Conservation (phyloP, 2,888 invertebrate genomes). For the Chirona hameri region DNA sequence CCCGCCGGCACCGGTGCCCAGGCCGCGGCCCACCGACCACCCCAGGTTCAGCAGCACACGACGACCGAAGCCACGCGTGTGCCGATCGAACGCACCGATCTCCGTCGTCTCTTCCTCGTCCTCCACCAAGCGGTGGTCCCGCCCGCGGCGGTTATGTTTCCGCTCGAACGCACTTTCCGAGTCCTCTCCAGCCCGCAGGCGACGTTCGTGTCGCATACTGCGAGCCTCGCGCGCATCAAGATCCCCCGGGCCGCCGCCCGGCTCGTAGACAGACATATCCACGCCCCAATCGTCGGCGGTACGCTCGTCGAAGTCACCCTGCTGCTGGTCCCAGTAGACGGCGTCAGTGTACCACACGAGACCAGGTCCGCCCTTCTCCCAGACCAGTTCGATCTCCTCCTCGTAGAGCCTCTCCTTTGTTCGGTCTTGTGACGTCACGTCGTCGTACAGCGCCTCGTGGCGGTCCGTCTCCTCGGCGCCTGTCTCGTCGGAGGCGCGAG, state of each 20-base stretch:
- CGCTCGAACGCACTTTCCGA: constrained; percentile 35
- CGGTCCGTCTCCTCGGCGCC: constrained; percentile 56
- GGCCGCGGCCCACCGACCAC: constrained; percentile 53
- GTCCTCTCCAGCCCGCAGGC: constrained; percentile 34
- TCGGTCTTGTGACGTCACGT: constrained; percentile 50
- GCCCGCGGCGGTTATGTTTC: constrained; percentile 9
- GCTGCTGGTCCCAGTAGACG: constrained; percentile 52
- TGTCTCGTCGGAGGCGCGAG: constrained; percentile 45
- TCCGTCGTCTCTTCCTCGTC: constrained; percentile 12
- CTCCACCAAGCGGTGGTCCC: background rate
- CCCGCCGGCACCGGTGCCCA: constrained; percentile 45
- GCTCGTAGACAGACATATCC: constrained; percentile 54
- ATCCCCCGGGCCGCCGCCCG: constrained; percentile 43
- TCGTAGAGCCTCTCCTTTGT: constrained; percentile 52
- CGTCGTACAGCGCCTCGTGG: constrained; percentile 52
- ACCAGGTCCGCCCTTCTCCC: constrained; percentile 59
- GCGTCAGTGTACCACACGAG: constrained; percentile 58
- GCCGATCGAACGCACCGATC: constrained; percentile 50
- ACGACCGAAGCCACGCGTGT: constrained; percentile 51
- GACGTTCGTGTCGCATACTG: constrained; percentile 47
- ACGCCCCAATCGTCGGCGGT: constrained; percentile 58
- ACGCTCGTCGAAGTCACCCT: constrained; percentile 54
- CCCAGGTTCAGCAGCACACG: constrained; percentile 51
- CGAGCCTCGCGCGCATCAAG: constrained; percentile 51
- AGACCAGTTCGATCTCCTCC: constrained; percentile 48